Evolutionary conservation across 2,797 vertebrate genomes (phyloP).

Genomic region (Galagoides demidoff): DNA sequence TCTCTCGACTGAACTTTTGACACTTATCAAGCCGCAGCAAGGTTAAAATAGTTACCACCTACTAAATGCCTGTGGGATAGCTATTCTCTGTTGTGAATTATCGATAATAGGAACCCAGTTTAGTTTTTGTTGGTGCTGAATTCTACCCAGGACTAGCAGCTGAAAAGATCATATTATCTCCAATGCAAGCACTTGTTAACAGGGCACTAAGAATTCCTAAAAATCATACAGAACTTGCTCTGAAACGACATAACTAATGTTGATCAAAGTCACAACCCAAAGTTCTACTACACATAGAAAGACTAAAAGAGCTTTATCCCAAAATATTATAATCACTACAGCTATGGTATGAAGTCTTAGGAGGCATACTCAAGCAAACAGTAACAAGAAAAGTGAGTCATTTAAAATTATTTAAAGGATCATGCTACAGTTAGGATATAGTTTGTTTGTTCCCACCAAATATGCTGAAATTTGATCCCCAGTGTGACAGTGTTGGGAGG

Average conservation of each 20-base stretch:
- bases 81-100: background rate
- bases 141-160: background rate
- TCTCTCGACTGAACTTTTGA: conserved; percentile 5
- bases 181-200: background rate
- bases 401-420: conserved; percentile 36
- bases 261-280: background rate
- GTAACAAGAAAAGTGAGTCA: background rate
- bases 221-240: background rate
- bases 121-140: background rate
- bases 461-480: background rate
- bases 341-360: background rate
- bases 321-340: conserved; percentile 31
- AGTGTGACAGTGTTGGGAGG: background rate
- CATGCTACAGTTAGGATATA: background rate
- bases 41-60: background rate
- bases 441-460: background rate
- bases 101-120: background rate
- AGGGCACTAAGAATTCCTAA: background rate
- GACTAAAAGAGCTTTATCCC: background rate
- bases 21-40: background rate
- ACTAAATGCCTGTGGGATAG: background rate
- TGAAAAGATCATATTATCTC: background rate
- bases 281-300: background rate
- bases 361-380: conserved; percentile 36
- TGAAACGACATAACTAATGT: background rate